These are phyloP conservation scores for Leptarthrus brevirostris DNA, from an alignment of 2,888 invertebrate species.

Conservation along the genomic window DNA sequence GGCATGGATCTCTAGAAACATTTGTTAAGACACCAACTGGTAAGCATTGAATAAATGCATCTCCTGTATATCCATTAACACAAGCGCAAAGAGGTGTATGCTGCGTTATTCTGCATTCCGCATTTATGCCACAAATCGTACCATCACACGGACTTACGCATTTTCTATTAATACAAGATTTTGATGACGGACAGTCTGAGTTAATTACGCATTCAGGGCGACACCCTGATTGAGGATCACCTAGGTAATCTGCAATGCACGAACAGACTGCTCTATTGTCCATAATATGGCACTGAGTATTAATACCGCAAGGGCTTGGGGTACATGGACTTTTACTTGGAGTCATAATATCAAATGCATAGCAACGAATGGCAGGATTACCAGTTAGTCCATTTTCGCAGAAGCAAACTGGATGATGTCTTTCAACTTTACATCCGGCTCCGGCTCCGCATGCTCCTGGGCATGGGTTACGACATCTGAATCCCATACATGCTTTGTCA, in stretches of 20 bases:
- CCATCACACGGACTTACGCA: constrained; percentile 81
- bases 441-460: constrained; percentile 83
- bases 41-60: constrained; percentile 82
- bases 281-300: constrained; percentile 81
- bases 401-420: constrained; percentile 83
- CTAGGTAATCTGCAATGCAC: constrained; percentile 79
- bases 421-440: constrained; percentile 79
- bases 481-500: constrained; percentile 81
- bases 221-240: constrained; percentile 82
- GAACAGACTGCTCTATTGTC: constrained; percentile 80
- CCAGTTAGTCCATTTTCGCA: constrained; percentile 80
- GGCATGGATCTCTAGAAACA: constrained; percentile 75
- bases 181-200: constrained; percentile 80
- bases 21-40: constrained; percentile 71
- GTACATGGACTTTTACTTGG: constrained; percentile 76
- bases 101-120: constrained; percentile 81
- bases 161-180: constrained; percentile 80
- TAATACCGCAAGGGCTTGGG: constrained; percentile 81
- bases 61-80: constrained; percentile 80
- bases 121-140: constrained; percentile 82
- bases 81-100: constrained; percentile 88
- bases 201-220: constrained; percentile 85
- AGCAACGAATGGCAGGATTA: constrained; percentile 82
- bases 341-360: constrained; percentile 69
- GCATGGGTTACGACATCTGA: constrained; percentile 84